A percentile compares a stretch with the other conserved stretches of the same genome.
These are phyloP conservation scores for Heliconius eleuchia DNA, from an alignment of 1,140 invertebrate genomes.

Conservation along the genomic window DNA sequence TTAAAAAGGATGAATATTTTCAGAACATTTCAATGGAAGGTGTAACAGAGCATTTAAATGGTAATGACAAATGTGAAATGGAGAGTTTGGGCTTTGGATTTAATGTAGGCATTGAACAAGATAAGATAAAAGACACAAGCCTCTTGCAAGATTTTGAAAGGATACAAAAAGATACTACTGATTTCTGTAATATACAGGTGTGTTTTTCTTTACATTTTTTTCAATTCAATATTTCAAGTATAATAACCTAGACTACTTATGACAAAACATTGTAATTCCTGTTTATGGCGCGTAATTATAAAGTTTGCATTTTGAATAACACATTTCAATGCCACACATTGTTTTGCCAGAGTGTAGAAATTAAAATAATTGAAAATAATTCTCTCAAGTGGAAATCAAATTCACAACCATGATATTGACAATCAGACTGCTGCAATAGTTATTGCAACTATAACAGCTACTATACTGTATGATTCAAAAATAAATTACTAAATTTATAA, in stretches of 20 bases:
- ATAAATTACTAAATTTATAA: not conserved
- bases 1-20: slow-evolving; percentile 37
- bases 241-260: too few relatives aligned
- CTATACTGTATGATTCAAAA: too few relatives aligned
- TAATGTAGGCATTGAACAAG: slow-evolving; percentile 67
- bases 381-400: too few relatives aligned
- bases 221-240: too few relatives aligned
- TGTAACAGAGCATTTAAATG: slow-evolving; percentile 67
- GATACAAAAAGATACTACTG: slow-evolving; percentile 80
- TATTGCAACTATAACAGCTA: not conserved
- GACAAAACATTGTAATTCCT: too few relatives aligned
- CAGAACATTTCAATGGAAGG: slow-evolving; percentile 74
- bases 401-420: too few relatives aligned
- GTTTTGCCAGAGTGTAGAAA: too few relatives aligned
- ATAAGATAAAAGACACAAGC: slow-evolving; percentile 63
- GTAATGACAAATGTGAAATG: slow-evolving; percentile 70
- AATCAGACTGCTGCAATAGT: not conserved
- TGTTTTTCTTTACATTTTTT: not conserved
- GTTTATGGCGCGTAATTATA: too few relatives aligned
- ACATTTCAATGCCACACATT: too few relatives aligned
- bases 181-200: slow-evolving; percentile 80
- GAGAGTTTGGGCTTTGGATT: slow-evolving; percentile 75
- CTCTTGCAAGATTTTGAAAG: slow-evolving; percentile 78
- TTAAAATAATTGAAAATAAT: too few relatives aligned
- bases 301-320: too few relatives aligned